Base-by-base conservation (phyloP, 2,888 invertebrate genomes). In the Stenichneumon culpator region DNA sequence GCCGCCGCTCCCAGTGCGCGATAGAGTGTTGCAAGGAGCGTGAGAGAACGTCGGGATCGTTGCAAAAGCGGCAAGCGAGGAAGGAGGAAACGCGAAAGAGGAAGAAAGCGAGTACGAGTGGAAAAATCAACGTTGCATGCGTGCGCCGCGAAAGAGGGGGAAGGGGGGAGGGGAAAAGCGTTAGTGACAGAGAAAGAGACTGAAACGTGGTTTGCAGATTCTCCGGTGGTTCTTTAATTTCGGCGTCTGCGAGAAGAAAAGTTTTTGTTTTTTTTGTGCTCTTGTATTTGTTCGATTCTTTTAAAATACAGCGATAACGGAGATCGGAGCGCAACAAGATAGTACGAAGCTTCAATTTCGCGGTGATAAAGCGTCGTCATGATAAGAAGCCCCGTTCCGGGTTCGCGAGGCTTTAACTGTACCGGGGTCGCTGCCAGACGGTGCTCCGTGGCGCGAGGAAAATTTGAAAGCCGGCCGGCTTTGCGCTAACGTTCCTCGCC, bases 391-490 rank as follows among this genome's bases (percentile, higher is more conserved):
- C 79, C 73, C 65, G 79, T 74, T 68, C 70, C 80, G 83, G 74
- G 74, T 81, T 79, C 50, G 79, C 67, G 75, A 82, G 80, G 86
- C 57, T 75, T 74, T 68, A 67, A 74, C 84, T 63, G 81, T 32
- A 63, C 16, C 32, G 60, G 75, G 84, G 79, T 68, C 75, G 70
- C 74, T 79, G 82, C 82, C 82, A 84, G 82, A 75, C 75, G 82
- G 67, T 72, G 36, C 77, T 80, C 47, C 72, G 77, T 65, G 77
- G 69, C 78, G 84, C 86, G 86, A 84, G 84, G 75, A 82, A 86
- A 86, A 84, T 86, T 86, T 84, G 73, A 84, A 86, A 82, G 78
- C 86, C 82, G 86, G 84, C 79, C 82, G 84, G 84, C 75, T 79
- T 68, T 68, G 11, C 60, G 68, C 60, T 50, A 25, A 54, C 65